Evolutionary conservation across 1,140 invertebrate species (phyloP).

Genomic region (Drosophila ananassae): DNA sequence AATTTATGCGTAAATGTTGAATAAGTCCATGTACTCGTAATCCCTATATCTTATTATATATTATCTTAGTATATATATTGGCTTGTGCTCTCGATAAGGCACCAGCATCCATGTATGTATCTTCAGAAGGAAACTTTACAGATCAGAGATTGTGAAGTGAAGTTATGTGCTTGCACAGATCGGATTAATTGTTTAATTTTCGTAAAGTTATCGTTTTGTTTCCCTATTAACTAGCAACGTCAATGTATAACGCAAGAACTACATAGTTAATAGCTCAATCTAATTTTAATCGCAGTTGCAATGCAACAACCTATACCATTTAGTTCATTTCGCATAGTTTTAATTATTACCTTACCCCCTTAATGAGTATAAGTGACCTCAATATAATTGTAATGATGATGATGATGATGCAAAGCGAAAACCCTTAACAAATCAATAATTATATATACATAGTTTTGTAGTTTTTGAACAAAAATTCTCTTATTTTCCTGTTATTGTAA

Average conservation of each 20-base stretch:
- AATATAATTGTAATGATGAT: constrained; percentile 31
- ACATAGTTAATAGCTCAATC: constrained; percentile 34
- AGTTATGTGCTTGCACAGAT: constrained; percentile 58
- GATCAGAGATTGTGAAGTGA: constrained; percentile 37
- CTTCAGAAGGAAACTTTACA: background rate
- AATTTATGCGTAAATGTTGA: constrained; percentile 72
- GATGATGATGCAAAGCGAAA: constrained; percentile 41
- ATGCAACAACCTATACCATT: constrained; percentile 37
- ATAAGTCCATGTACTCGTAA: constrained; percentile 53
- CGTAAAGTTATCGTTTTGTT: constrained; percentile 35
- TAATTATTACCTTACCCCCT: constrained; percentile 14
- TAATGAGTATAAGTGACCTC: constrained; percentile 42
- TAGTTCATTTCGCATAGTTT: constrained; percentile 38
- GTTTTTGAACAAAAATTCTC: constrained; percentile 55
- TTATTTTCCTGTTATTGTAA: constrained; percentile 54
- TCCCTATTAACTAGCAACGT: constrained; percentile 22
- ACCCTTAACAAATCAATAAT: constrained; percentile 23
- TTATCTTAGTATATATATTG: constrained; percentile 16
- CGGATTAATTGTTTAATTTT: constrained; percentile 18
- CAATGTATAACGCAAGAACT: constrained; percentile 27
- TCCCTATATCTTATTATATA: constrained; percentile 24
- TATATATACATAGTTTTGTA: constrained; percentile 29
- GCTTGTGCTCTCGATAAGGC: constrained; percentile 54
- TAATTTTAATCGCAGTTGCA: constrained; percentile 47
- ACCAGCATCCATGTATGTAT: constrained; percentile 16